Base-by-base conservation (phyloP, 35 echinoderm and acorn worm species). In the Eucidaris tribuloides region DNA sequence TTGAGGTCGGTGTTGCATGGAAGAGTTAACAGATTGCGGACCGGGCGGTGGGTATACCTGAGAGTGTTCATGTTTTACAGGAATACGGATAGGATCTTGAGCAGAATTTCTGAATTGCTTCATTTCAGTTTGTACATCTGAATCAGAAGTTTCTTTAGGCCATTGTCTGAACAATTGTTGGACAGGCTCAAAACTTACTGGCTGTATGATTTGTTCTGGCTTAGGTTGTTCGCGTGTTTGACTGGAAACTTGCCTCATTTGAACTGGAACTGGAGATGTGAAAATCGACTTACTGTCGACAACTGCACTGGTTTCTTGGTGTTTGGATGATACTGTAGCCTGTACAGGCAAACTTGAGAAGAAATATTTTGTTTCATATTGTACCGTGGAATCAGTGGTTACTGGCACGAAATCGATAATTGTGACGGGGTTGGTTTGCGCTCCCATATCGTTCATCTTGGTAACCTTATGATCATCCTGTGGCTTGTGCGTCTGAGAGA, bases 321-420 rank as follows among this genome's bases (percentile, higher is more conserved):
- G 60, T n/a, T 46, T 36, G 7, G 43, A 29, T 24, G 82, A 42
- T 46, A 71, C 52, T 31, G 42, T 65, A 2, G 45, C 82, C 56
- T 84, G 82, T 22, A 74, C 35, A 25, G 81, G 58, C 24, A 42
- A 35, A 27, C 25, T 43, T 70, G 60, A 48, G 41, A 48, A 84
- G 82, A 41, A 84, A 17, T 84, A 84, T 32, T 46, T 71, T 17
- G 82, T 27, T 44, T 84, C 82, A 55, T 71, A 84, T 65, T 84
- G 82, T 17, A 84, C 82, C 46, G 62, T 46, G 34, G 82, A 84
- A 29, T 84, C 82, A 4, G 46, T 44, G 5, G 65, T 63, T 14
- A 84, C 82, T n/a, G 82, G 82, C 66, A 84, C 82, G 71, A 84
- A 84, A 50, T 84, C 82, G 36, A 84, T 84, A 23, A 84, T 84